A percentile compares a stretch with the other conserved stretches of the same genome.
These are phyloP conservation scores for Sphaeramia orbicularis DNA, from an alignment of 2,797 vertebrate species.

Conservation along the genomic window DNA sequence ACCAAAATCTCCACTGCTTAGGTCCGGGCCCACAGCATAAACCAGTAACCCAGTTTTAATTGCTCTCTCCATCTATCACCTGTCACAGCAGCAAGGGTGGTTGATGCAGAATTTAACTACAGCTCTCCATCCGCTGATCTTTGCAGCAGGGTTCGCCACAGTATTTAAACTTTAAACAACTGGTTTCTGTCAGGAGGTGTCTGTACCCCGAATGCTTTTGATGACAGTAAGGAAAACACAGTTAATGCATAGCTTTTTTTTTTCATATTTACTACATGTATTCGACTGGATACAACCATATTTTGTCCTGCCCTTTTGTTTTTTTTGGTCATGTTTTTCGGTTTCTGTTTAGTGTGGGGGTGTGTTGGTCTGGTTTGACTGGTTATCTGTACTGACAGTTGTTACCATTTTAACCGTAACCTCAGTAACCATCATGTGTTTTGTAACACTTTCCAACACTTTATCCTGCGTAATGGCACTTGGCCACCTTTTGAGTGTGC, in stretches of 20 bases:
- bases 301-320: constrained; percentile 4
- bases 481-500: constrained; percentile 26
- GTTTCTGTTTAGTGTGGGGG: constrained; percentile 15
- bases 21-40: constrained; percentile 75
- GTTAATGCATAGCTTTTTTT: neutral
- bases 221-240: neutral
- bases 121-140: constrained; percentile 50
- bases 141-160: constrained; percentile 36
- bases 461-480: constrained; percentile 26
- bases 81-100: constrained; percentile 68
- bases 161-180: constrained; percentile 25
- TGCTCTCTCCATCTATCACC: constrained; percentile 83
- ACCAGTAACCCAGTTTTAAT: constrained; percentile 89
- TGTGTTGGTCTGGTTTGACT: constrained; percentile 58
- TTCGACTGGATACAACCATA: neutral
- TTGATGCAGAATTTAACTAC: constrained; percentile 73
- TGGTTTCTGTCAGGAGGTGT: neutral
- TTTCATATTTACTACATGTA: neutral
- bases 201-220: neutral
- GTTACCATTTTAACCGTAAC: constrained; percentile 56
- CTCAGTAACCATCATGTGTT: constrained; percentile 61
- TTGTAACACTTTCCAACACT: constrained; percentile 39
- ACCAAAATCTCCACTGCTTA: constrained; percentile 75
- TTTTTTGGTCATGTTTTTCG: constrained; percentile 41
- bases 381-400: constrained; percentile 42